These are phyloP conservation scores for Pocillopora meandrina DNA, from an alignment of 92 coral and sea anemone genomes.

Conservation along the genomic window DNA sequence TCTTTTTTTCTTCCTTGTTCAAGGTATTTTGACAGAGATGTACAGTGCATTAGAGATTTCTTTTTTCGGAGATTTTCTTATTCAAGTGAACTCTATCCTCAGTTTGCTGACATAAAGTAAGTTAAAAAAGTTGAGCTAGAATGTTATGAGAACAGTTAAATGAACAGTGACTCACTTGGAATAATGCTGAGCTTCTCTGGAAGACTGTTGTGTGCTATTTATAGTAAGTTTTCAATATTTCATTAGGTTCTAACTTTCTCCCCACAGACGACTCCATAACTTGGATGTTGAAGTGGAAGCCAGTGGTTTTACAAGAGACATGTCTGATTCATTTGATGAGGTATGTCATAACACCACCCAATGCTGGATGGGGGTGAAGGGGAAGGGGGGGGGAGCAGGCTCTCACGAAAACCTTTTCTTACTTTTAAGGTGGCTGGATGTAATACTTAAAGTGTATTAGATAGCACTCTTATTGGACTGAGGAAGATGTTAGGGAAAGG, in stretches of 20 bases:
- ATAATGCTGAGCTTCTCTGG: no score
- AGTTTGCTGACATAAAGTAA: slow-evolving; percentile 85
- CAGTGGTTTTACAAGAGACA: slow-evolving; percentile 96
- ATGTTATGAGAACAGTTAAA: neutral
- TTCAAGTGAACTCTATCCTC: slow-evolving; percentile 91
- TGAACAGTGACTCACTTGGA: neutral
- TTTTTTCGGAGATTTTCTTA: slow-evolving; percentile 84
- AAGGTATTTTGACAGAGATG: slow-evolving; percentile 98
- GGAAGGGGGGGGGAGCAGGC: neutral
- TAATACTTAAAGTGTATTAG: no score
- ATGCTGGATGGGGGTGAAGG: neutral
- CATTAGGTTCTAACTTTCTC: neutral
- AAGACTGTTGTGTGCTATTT: no score
- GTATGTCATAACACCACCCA: slow-evolving; percentile 12
- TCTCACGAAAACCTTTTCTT: no score
- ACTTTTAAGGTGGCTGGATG: no score
- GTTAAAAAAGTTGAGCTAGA: slow-evolving; percentile 17
- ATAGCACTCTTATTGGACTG: no score
- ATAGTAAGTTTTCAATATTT: no score
- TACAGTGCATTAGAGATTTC: slow-evolving; percentile 92
- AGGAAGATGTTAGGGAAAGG: no score
- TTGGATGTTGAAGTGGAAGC: slow-evolving; percentile 92
- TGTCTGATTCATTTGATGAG: slow-evolving; percentile 88
- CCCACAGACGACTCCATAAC: slow-evolving; percentile 77
- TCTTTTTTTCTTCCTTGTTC: neutral